phyloP scores from a whole-genome alignment of 2,888 invertebrate genomes.

The Leucoma salicis region DNA sequence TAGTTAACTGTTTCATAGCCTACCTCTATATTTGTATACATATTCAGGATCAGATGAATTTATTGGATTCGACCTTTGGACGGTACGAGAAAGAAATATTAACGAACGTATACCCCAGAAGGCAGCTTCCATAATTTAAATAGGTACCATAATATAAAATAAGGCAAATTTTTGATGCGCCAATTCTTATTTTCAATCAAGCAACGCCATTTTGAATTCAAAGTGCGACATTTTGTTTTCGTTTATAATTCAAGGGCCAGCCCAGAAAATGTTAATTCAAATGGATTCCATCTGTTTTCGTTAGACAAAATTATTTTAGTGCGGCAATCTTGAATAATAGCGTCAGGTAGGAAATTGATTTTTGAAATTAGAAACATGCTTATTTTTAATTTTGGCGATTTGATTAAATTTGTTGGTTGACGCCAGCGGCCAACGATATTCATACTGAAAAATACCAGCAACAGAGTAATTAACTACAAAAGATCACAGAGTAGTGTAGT shows the following conservation, averaged over 20 bases:
- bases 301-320: conserved; percentile 25
- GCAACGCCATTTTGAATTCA: conserved; percentile 39
- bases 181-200: conserved; percentile 43
- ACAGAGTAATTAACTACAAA: no score
- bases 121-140: neutral
- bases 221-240: conserved; percentile 35
- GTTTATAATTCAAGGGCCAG: conserved; percentile 27
- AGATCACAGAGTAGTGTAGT: no score
- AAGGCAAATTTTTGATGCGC: conserved; percentile 3
- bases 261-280: conserved; percentile 32
- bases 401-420: neutral
- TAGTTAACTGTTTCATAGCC: no score
- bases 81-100: neutral
- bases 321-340: conserved; percentile 22
- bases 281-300: conserved; percentile 35
- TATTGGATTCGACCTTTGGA: no score
- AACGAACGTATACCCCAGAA: neutral
- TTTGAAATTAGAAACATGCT: conserved; percentile 10
- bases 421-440: no score
- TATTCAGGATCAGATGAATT: no score
- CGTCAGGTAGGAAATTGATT: conserved; percentile 19
- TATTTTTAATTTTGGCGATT: conserved; percentile 1
- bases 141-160: conserved; percentile 2
- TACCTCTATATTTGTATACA: no score
- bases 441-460: no score